Percentiles rank a stretch among this genome's conserved stretches.
phyloP scores from a whole-genome alignment of 2,113 vertebrate species.

The Limnothrissa miodon region DNA sequence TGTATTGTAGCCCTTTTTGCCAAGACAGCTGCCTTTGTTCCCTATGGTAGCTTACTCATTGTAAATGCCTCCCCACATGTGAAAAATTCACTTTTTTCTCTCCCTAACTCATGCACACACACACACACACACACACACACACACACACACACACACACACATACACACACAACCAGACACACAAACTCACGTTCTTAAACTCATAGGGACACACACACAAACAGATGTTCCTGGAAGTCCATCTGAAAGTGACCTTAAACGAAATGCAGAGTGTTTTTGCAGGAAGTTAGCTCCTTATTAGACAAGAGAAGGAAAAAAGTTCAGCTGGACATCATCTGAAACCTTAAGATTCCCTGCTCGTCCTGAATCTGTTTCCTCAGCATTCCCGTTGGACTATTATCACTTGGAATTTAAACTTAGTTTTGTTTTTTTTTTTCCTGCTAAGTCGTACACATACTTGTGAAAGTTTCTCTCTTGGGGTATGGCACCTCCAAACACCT shows the following conservation, averaged over 20 bases:
- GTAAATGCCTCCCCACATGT: conserved; percentile 11
- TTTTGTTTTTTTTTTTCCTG: neutral
- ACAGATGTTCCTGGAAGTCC: conserved; percentile 4
- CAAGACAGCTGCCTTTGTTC: conserved; percentile 15
- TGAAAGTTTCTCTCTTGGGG: neutral
- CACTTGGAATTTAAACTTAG: neutral
- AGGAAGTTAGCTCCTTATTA: neutral
- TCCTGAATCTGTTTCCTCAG: neutral
- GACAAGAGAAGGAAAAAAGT: neutral
- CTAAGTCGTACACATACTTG: neutral
- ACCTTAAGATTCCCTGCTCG: neutral
- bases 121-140: neutral
- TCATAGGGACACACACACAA: conserved; percentile 2
- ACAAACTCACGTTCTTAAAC: neutral
- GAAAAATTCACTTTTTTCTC: conserved; percentile 10
- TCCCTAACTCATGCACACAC: neutral
- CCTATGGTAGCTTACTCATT: neutral
- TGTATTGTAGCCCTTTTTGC: conserved; percentile 2
- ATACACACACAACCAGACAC: neutral
- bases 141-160: neutral
- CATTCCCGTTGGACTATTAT: neutral
- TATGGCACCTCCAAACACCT: conserved; percentile 13
- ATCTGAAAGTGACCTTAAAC: neutral
- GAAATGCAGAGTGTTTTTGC: neutral
- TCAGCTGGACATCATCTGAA: neutral